Percentiles rank a stretch among this genome's conserved stretches.
phyloP scores from a whole-genome alignment of 2,797 vertebrate genomes.

The Hyperoplus immaculatus region DNA sequence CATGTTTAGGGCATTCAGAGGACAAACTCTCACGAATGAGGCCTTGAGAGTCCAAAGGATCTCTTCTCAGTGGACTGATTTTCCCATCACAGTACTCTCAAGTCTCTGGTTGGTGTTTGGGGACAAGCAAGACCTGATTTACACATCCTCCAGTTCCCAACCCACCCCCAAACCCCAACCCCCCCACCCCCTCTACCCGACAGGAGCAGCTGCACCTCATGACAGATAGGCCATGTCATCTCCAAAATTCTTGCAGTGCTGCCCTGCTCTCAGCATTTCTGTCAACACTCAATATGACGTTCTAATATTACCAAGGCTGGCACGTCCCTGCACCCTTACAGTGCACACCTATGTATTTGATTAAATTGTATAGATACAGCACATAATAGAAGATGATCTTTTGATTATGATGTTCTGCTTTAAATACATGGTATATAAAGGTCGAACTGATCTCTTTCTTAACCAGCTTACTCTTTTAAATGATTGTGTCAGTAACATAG shows the following conservation, averaged over 20 bases:
- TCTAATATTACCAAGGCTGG: conserved; percentile 86
- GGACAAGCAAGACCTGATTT: conserved; percentile 64
- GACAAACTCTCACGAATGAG: conserved; percentile 57
- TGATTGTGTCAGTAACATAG: not conserved
- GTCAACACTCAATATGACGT: conserved; percentile 87
- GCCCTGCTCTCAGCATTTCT: conserved; percentile 85
- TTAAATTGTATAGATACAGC: conserved; percentile 9
- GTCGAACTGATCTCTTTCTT: not conserved
- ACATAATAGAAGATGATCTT: not conserved
- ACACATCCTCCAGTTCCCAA: conserved; percentile 52
- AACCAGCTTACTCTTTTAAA: not conserved
- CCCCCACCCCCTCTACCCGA: conserved; percentile 73
- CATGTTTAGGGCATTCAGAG: conserved; percentile 57
- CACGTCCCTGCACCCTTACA: conserved; percentile 13
- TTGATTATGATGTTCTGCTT: not conserved
- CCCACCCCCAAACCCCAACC: conserved; percentile 31
- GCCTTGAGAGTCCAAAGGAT: conserved; percentile 58
- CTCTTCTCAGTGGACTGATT: conserved; percentile 70
- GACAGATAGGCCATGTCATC: conserved; percentile 83
- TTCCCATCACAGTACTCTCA: conserved; percentile 72
- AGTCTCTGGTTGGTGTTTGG: conserved; percentile 59
- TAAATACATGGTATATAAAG: not conserved
- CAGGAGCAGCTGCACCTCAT: conserved; percentile 86
- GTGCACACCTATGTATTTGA: conserved; percentile 12
- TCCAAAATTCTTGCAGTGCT: conserved; percentile 79